Conservation (phyloP, 35 echinoderm and acorn worm species). For the Ophioderma brevispina region DNA sequence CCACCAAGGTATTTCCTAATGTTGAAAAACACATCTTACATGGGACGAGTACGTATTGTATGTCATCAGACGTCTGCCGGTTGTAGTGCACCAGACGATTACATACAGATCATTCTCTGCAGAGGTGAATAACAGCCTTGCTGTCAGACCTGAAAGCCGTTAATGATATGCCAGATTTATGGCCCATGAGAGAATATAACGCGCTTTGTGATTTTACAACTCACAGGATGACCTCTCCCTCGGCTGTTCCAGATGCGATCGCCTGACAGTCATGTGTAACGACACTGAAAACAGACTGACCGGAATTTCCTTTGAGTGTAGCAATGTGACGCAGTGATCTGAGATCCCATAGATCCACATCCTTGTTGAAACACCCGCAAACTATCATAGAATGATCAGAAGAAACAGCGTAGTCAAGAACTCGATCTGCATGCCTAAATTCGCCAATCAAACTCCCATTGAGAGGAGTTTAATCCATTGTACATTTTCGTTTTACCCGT, state of each 20-base stretch:
- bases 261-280: not conserved
- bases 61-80: not conserved
- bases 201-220: not conserved
- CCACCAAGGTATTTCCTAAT: not conserved
- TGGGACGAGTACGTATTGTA: constrained; percentile 5
- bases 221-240: constrained; percentile 25
- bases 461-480: too few relatives aligned
- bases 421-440: not conserved
- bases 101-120: constrained; percentile 10
- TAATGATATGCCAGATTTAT: not conserved
- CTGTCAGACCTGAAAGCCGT: constrained; percentile 15
- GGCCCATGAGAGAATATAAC: constrained; percentile 2
- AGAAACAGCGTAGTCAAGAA: not conserved
- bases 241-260: constrained; percentile 17
- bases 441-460: too few relatives aligned
- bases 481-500: constrained; percentile 20
- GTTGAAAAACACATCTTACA: not conserved
- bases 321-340: not conserved
- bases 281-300: not conserved
- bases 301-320: constrained; percentile 14
- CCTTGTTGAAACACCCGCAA: not conserved
- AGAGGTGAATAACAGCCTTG: not conserved
- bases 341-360: constrained; percentile 11
- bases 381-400: not conserved
- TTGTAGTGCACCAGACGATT: not conserved